Evolutionary conservation across 2,888 invertebrate species (phyloP).

Genomic region (Dastarcus helophoroides): DNA sequence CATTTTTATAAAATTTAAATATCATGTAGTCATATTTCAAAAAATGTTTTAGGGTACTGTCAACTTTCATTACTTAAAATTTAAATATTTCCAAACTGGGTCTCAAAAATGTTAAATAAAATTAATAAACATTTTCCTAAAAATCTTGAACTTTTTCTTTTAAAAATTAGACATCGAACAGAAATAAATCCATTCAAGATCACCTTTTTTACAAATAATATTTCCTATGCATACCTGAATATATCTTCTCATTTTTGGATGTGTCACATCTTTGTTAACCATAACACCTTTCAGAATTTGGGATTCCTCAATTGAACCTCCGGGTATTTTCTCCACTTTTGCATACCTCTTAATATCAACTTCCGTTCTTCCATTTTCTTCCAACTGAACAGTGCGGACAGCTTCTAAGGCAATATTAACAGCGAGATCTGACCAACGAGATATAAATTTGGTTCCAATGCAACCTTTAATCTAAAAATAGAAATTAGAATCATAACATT

Average conservation of each 20-base stretch:
- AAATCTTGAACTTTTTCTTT: too few species aligned
- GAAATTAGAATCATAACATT: too few species aligned
- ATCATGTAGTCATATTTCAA: too few species aligned
- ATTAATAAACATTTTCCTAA: too few species aligned
- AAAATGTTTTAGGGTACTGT: too few species aligned
- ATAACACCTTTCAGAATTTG: constrained; percentile 88
- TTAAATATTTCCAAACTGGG: too few species aligned
- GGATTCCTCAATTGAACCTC: constrained; percentile 91
- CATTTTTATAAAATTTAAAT: too few species aligned
- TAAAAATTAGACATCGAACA: too few species aligned
- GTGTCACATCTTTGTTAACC: constrained; percentile 98
- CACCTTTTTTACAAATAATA: too few species aligned
- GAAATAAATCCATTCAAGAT: too few species aligned
- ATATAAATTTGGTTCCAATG: constrained; percentile 94
- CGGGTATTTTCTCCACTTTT: constrained; percentile 90
- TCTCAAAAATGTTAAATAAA: too few species aligned
- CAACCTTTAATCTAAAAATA: constrained; percentile 67
- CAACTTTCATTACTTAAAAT: too few species aligned
- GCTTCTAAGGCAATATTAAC: constrained; percentile 94
- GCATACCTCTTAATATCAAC: constrained; percentile 98
- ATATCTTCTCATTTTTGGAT: constrained; percentile 89
- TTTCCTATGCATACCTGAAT: constrained; percentile 46
- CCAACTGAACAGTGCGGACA: constrained; percentile 79
- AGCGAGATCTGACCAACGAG: constrained; percentile 90
- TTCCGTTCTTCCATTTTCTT: constrained; percentile 81